These are phyloP conservation scores for Thermophis baileyi DNA, from an alignment of 2,113 vertebrate species.

Conservation along the genomic window DNA sequence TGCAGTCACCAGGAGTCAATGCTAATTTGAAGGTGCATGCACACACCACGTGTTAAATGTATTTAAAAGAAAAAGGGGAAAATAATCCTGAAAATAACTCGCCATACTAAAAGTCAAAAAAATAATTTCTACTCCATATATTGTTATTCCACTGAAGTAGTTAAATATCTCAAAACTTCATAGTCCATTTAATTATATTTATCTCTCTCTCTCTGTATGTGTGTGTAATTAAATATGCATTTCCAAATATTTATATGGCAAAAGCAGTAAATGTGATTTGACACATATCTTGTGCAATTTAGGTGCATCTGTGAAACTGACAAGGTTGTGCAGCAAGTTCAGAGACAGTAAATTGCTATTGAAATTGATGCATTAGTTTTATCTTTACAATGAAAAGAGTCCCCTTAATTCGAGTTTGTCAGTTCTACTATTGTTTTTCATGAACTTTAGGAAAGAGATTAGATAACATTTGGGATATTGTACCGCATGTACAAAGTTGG, in stretches of 20 bases:
- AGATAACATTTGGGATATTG: not conserved
- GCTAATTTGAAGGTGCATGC: not conserved
- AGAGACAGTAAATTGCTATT: not conserved
- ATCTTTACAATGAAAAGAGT: not conserved
- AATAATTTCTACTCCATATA: not conserved
- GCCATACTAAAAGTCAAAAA: not conserved
- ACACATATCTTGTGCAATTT: not conserved
- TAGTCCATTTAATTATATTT: not conserved
- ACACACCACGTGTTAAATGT: not conserved
- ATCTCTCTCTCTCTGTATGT: not conserved
- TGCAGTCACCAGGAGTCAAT: not conserved
- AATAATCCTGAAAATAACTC: not conserved
- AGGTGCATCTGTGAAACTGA: not conserved
- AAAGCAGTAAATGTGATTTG: not conserved
- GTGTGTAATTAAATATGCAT: not conserved
- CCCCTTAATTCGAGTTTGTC: too few species aligned
- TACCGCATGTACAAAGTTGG: not conserved
- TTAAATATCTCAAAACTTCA: not conserved
- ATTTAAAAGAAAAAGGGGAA: not conserved
- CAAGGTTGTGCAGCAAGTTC: not conserved
- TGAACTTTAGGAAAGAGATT: not conserved
- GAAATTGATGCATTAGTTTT: not conserved
- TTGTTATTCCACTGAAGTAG: not conserved
- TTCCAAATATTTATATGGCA: not conserved
- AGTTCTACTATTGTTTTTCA: not conserved